Conservation (phyloP, 2,797 vertebrate species). For the Eremophila alpestris region DNA sequence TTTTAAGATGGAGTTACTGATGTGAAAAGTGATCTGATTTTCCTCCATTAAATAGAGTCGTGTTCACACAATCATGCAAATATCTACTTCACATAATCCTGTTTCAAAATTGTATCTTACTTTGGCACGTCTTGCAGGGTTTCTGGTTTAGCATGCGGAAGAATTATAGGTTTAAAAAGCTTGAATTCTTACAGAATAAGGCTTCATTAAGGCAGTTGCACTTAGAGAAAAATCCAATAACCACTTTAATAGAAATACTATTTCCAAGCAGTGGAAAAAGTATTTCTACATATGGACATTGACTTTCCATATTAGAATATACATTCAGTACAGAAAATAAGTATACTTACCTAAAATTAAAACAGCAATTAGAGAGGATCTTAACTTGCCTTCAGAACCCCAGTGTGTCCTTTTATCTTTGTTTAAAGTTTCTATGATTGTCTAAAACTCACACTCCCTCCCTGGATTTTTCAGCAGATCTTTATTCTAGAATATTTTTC, state of each 20-base stretch:
- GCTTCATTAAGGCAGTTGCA: not conserved
- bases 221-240: not conserved
- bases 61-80: not conserved
- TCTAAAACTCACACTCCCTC: not conserved
- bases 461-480: not conserved
- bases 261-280: not conserved
- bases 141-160: not conserved
- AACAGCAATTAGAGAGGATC: not conserved
- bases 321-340: not conserved
- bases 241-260: not conserved
- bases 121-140: not conserved
- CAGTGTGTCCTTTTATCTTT: not conserved
- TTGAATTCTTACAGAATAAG: not conserved
- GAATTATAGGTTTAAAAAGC: not conserved
- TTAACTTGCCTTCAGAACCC: not conserved
- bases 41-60: not conserved
- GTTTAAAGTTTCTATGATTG: not conserved
- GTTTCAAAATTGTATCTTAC: not conserved
- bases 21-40: not conserved
- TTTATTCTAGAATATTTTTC: not conserved
- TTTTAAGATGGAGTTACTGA: not conserved
- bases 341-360: not conserved
- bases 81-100: not conserved
- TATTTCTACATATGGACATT: not conserved
- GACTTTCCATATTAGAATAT: not conserved